Conservation (phyloP, 2,113 vertebrate species). For the Urocynchramus pylzowi region DNA sequence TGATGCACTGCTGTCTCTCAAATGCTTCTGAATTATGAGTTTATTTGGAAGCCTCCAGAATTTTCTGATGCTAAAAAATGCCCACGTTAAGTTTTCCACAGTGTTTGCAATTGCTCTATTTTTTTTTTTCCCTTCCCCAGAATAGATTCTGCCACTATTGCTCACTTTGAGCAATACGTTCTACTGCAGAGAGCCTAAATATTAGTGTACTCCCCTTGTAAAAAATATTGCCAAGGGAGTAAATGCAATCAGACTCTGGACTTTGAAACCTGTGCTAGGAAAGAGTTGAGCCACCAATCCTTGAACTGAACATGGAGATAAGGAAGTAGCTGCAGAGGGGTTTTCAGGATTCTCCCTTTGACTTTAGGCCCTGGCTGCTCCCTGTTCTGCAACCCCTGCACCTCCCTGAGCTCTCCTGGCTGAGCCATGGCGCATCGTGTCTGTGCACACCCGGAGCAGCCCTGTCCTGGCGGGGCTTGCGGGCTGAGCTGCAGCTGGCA, state of each 20-base stretch:
- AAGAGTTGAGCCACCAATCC: background rate
- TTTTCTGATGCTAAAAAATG: background rate
- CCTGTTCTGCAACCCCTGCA: background rate
- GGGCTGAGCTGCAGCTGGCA: background rate
- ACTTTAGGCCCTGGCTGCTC: background rate
- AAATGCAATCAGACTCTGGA: background rate
- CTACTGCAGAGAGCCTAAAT: background rate
- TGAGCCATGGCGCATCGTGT: rapidly evolving
- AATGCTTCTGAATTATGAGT: constrained; percentile 4
- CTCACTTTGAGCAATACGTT: background rate
- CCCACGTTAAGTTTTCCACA: background rate
- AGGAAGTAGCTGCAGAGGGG: background rate
- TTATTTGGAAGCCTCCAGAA: background rate
- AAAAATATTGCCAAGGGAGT: background rate
- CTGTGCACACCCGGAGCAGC: background rate
- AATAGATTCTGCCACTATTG: background rate
- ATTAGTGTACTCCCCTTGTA: background rate
- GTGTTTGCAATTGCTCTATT: background rate
- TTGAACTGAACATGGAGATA: background rate
- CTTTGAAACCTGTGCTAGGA: background rate
- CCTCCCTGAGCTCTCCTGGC: background rate
- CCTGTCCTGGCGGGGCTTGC: background rate
- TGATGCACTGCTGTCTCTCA: background rate
- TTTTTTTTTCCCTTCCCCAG: background rate
- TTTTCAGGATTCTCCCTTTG: background rate